Evolutionary conservation across 2,113 vertebrate genomes (phyloP).

Genomic region (Microtus ochrogaster): DNA sequence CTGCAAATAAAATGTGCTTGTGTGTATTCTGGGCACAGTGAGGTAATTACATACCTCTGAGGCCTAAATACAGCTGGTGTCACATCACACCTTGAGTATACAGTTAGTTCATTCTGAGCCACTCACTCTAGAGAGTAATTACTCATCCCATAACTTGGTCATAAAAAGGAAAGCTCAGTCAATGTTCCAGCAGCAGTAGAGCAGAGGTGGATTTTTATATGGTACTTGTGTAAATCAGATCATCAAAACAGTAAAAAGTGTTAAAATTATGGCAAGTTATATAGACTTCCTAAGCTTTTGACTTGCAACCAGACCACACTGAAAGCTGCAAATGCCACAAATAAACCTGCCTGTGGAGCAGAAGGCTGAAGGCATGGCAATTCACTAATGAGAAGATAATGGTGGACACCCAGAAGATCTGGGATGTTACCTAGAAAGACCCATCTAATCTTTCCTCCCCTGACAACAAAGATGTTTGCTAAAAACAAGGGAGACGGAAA

Average conservation of each 20-base stretch:
- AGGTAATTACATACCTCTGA: slow-evolving; percentile 76
- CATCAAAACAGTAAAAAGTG: slow-evolving; percentile 61
- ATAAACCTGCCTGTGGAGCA: not conserved
- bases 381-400: not conserved
- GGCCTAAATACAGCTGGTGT: slow-evolving; percentile 70
- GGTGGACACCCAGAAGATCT: not conserved
- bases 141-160: slow-evolving; percentile 74
- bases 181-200: slow-evolving; percentile 54
- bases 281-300: slow-evolving; percentile 54
- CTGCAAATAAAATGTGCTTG: slow-evolving; percentile 61
- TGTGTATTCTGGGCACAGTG: slow-evolving; percentile 36
- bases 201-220: slow-evolving; percentile 65
- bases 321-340: not conserved
- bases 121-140: slow-evolving; percentile 74
- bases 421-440: slow-evolving; percentile 4
- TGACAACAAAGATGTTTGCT: slow-evolving; percentile 11
- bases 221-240: slow-evolving; percentile 65
- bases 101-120: slow-evolving; percentile 73
- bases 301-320: not conserved
- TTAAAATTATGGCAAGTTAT: slow-evolving; percentile 68
- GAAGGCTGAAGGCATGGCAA: not conserved
- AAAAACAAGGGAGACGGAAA: slow-evolving; percentile 34
- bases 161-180: slow-evolving; percentile 69
- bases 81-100: slow-evolving; percentile 67
- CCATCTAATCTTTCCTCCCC: slow-evolving; percentile 15